Conservation (phyloP, 1,140 invertebrate species). For the Drosophila murphyi region DNA sequence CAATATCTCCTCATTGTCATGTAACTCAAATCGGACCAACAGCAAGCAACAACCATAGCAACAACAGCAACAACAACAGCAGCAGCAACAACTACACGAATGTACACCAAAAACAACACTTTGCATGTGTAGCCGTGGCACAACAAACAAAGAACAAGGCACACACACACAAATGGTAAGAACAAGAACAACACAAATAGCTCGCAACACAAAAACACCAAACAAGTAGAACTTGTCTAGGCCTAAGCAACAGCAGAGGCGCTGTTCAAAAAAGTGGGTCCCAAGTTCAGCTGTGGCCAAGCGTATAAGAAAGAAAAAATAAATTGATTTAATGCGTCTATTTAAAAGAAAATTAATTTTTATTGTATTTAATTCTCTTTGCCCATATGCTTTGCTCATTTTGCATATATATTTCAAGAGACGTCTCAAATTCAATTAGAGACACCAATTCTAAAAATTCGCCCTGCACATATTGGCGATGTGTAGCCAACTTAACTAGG, state of each 20-base stretch:
- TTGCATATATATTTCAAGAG: neutral
- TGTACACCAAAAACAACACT: conserved; percentile 72
- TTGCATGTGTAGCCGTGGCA: conserved; percentile 66
- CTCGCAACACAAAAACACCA: conserved; percentile 48
- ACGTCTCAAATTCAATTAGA: no score
- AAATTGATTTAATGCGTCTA: neutral
- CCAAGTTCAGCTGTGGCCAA: neutral
- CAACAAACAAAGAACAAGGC: conserved; percentile 53
- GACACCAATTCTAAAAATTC: no score
- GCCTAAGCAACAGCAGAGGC: conserved; percentile 59
- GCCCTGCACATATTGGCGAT: no score
- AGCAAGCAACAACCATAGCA: conserved; percentile 39
- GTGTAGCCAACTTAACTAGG: no score
- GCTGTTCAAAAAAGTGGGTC: conserved; percentile 10
- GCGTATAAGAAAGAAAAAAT: neutral
- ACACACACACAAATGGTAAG: conserved; percentile 27
- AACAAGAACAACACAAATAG: conserved; percentile 24
- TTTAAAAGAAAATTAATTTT: no score
- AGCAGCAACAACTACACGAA: conserved; percentile 23
- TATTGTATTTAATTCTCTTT: neutral
- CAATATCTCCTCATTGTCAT: conserved; percentile 74
- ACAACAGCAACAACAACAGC: conserved; percentile 45
- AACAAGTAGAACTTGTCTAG: conserved; percentile 81
- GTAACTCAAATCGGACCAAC: conserved; percentile 63
- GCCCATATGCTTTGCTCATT: neutral